phyloP scores from a whole-genome alignment of 2,888 invertebrate genomes.

The Eupithecia centaureata region DNA sequence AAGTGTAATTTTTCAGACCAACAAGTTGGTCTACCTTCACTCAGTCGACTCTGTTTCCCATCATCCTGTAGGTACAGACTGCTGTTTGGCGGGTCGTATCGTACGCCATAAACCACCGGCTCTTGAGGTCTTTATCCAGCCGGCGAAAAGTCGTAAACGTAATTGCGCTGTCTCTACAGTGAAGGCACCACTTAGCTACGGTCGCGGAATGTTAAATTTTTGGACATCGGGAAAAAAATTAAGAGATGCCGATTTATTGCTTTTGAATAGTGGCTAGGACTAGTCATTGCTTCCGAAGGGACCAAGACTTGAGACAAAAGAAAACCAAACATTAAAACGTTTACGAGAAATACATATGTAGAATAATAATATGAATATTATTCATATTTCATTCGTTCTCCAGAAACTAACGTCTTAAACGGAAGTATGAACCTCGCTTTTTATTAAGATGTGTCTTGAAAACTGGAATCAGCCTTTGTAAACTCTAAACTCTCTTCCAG shows the following conservation, averaged over 20 bases:
- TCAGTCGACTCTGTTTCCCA: background rate
- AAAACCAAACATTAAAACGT: background rate
- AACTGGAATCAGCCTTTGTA: too few species aligned
- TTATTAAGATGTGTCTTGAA: background rate
- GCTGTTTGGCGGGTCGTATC: background rate
- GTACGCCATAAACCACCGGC: conserved; percentile 9
- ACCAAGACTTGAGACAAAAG: background rate
- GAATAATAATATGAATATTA: too few species aligned
- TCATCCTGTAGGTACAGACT: background rate
- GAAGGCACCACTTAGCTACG: conserved; percentile 29
- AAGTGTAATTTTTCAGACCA: background rate
- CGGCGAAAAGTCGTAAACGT: conserved; percentile 32
- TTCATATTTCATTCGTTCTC: too few species aligned
- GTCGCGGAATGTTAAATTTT: conserved; percentile 32
- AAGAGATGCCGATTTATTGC: background rate
- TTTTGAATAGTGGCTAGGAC: background rate
- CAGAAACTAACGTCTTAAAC: too few species aligned
- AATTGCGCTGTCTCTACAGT: conserved; percentile 28
- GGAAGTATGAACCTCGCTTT: too few species aligned
- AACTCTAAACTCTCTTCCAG: background rate
- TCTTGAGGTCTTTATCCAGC: background rate
- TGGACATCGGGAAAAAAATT: background rate
- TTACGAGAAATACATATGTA: too few species aligned
- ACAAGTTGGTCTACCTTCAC: background rate
- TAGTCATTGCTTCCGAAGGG: background rate